phyloP scores from a whole-genome alignment of 2,113 vertebrate species.

The Panthera tigris region DNA sequence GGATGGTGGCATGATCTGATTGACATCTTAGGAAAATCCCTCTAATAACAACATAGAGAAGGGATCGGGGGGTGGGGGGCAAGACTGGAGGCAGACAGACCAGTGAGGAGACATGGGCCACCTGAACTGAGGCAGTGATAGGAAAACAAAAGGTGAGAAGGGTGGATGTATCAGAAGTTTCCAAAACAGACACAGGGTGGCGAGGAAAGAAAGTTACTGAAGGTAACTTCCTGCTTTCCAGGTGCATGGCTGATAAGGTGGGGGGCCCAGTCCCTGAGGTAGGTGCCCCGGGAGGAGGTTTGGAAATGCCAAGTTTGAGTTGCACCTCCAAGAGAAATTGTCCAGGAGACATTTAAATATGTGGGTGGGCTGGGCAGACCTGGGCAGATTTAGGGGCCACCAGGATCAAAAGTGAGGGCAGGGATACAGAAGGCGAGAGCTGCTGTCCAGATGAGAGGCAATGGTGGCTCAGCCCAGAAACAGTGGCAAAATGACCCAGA shows the following conservation, averaged over 20 bases:
- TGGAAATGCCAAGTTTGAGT: not conserved
- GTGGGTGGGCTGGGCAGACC: not conserved
- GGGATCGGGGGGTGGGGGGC: not conserved
- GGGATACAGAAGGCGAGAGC: not conserved
- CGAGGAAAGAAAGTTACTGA: not conserved
- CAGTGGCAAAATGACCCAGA: not conserved
- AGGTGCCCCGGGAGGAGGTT: not conserved
- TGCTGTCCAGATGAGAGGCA: not conserved
- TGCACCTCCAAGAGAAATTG: not conserved
- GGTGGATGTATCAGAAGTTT: not conserved
- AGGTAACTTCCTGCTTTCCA: not conserved
- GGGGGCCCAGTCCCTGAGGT: not conserved
- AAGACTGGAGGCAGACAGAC: not conserved
- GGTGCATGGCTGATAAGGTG: not conserved
- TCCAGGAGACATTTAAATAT: not conserved
- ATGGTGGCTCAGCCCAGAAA: not conserved
- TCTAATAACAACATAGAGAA: not conserved
- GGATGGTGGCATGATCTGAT: not conserved
- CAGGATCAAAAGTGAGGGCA: not conserved
- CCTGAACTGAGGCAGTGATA: not conserved
- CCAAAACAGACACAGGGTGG: accelerated
- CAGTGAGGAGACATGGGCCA: not conserved
- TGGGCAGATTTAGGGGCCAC: not conserved
- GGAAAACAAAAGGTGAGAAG: not conserved
- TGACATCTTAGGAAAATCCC: not conserved